These are phyloP conservation scores for Paralichthys olivaceus DNA, from an alignment of 2,113 vertebrate genomes.

Conservation along the genomic window DNA sequence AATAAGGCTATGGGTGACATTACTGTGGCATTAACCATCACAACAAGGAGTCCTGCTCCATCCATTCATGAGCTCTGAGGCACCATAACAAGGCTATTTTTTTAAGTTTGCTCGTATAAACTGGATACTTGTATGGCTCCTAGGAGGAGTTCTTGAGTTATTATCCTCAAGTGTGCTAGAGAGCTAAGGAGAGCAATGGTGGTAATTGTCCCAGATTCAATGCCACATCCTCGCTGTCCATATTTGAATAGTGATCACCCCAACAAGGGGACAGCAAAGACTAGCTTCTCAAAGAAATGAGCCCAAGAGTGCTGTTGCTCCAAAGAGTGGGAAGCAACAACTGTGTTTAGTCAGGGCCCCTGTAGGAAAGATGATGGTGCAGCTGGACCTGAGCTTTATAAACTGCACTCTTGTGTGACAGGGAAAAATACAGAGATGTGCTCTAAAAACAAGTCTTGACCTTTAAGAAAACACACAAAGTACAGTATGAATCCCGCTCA, in stretches of 20 bases:
- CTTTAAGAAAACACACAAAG: not conserved
- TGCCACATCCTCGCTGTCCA: slow-evolving; percentile 14
- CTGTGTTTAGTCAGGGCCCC: slow-evolving; percentile 43
- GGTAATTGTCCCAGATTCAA: slow-evolving; percentile 50
- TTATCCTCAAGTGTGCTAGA: no score
- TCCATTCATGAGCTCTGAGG: no score
- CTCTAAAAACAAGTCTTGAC: slow-evolving; percentile 20
- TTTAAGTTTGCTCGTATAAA: no score
- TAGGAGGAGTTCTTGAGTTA: no score
- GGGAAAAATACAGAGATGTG: slow-evolving; percentile 26
- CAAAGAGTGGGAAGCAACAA: slow-evolving; percentile 43
- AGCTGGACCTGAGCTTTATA: slow-evolving; percentile 24
- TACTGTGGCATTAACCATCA: no score
- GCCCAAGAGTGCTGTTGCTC: slow-evolving; percentile 12
- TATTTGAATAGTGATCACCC: slow-evolving; percentile 36
- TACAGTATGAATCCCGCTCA: no score
- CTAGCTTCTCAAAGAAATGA: slow-evolving; percentile 27
- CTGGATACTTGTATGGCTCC: no score
- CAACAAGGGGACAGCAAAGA: slow-evolving; percentile 18
- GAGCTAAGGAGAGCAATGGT: not conserved
- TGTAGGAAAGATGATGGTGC: slow-evolving; percentile 29
- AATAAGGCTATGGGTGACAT: no score
- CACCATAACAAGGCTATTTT: no score
- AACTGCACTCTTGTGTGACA: slow-evolving; percentile 11
- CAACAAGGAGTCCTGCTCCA: no score